Evolutionary conservation across 2,888 invertebrate species (phyloP), one percentile per base, ranked within the genome.

Genomic region (Amphipyra berbera): DNA sequence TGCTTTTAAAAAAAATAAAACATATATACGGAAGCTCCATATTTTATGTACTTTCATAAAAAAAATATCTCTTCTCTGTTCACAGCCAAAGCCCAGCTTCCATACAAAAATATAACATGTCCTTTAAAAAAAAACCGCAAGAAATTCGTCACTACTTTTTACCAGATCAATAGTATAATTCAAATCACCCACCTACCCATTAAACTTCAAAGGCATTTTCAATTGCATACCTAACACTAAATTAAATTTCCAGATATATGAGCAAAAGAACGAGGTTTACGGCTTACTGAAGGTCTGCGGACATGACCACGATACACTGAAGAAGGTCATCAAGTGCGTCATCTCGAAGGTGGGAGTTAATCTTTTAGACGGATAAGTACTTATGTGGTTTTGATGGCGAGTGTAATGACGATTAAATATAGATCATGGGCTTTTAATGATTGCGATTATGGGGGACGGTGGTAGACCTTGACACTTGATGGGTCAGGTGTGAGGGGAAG

Each of bases 291-390:
- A 91, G 86, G 84, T 89, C 61, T 95, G 94, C 68, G 94, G 94
- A 1, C 94, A 95, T 75, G 90, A 93, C 66, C 94, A 95, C 81
- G 93, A 92, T 68, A 87, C 90, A 1, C 77, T 94, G 73, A 92
- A 92, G 85, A 93, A 93, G 87, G 94, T 95, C 81, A 87, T 95
- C 67, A 93, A 94, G 65, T 95, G 94, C 89, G 94, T 94, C 87
- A 94, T 94, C 41, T 88, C 93, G 48, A 94, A 94, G 93, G 94
- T 94, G 71, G 71, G 68, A 46, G n/a, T 50, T 42, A 58, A 58
- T 30, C 21, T 47, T 40, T 55, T 35, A 35, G 33, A 50, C 46
- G 41, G 15, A 15, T 30, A 57, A 50, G 46, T 70, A 27, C 48
- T 7, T 2, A 1, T 6, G 30, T 14, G 27, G 49, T 64, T 62